These are phyloP conservation scores for Chaetophractus vellerosus DNA, from an alignment of 2,797 vertebrate species.

Conservation along the genomic window DNA sequence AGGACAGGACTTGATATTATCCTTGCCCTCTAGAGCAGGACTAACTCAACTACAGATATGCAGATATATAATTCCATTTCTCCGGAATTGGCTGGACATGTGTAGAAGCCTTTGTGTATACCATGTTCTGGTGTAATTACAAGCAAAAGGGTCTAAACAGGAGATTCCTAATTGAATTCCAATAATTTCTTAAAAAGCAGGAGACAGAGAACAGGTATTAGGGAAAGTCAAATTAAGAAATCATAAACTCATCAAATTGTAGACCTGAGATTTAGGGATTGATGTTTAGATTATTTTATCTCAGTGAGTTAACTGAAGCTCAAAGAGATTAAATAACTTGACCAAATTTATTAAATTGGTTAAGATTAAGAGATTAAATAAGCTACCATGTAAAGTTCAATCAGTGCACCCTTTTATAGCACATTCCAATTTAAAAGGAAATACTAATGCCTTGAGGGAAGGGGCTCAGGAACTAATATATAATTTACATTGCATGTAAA, in stretches of 20 bases:
- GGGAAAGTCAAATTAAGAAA: background rate
- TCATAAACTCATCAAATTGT: background rate
- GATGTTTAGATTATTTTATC: background rate
- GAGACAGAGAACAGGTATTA: background rate
- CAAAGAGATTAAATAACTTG: constrained; percentile 15
- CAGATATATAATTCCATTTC: too few relatives aligned
- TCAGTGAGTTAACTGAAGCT: background rate
- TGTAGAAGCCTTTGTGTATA: accelerated
- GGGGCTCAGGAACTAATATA: constrained; percentile 17
- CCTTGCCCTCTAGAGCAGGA: background rate
- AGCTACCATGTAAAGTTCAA: background rate
- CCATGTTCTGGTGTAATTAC: background rate
- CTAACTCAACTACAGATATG: background rate
- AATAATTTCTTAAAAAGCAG: background rate
- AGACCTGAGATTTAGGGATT: background rate
- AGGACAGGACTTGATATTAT: background rate
- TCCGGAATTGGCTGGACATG: accelerated
- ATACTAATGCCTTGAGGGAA: background rate
- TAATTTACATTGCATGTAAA: constrained; percentile 76
- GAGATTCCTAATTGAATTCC: background rate
- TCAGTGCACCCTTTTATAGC: background rate
- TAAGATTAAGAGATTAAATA: background rate
- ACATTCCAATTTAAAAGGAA: constrained; percentile 45
- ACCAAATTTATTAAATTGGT: background rate
- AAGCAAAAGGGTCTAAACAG: background rate